phyloP scores from a whole-genome alignment of 2,113 vertebrate genomes.

The Eurystomus gularis region DNA sequence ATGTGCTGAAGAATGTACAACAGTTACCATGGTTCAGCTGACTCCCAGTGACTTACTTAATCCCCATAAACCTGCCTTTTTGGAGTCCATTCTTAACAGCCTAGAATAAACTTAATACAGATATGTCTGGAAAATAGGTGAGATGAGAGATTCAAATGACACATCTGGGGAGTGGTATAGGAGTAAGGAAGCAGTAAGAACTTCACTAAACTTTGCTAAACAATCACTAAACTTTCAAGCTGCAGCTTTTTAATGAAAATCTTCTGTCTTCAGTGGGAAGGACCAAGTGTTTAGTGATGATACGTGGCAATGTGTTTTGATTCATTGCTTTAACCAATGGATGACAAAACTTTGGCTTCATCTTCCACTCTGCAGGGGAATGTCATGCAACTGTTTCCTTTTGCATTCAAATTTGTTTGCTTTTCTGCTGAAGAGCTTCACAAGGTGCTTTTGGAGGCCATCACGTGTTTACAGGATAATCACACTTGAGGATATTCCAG shows the following conservation, averaged over 20 bases:
- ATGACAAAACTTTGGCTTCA: neutral
- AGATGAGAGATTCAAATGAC: neutral
- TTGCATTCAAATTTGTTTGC: neutral
- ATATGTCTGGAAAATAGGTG: neutral
- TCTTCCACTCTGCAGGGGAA: neutral
- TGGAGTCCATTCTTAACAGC: neutral
- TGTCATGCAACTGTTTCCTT: neutral
- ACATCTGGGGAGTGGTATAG: neutral
- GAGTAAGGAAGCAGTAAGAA: neutral
- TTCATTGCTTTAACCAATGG: neutral
- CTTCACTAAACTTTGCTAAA: neutral
- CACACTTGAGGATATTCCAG: neutral
- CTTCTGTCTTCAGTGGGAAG: neutral
- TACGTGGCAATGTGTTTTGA: neutral
- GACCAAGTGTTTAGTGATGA: neutral
- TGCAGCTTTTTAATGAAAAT: neutral
- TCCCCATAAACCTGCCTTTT: neutral
- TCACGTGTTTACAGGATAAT: neutral
- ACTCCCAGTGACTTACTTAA: neutral
- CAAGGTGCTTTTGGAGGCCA: neutral
- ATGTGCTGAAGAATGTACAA: neutral
- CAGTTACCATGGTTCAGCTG: neutral
- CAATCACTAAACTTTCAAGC: neutral
- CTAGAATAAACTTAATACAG: neutral
- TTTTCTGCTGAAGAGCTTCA: constrained; percentile 18